These are phyloP conservation scores for Drosophila trapezifrons DNA, from an alignment of 1,140 invertebrate species.

Conservation along the genomic window DNA sequence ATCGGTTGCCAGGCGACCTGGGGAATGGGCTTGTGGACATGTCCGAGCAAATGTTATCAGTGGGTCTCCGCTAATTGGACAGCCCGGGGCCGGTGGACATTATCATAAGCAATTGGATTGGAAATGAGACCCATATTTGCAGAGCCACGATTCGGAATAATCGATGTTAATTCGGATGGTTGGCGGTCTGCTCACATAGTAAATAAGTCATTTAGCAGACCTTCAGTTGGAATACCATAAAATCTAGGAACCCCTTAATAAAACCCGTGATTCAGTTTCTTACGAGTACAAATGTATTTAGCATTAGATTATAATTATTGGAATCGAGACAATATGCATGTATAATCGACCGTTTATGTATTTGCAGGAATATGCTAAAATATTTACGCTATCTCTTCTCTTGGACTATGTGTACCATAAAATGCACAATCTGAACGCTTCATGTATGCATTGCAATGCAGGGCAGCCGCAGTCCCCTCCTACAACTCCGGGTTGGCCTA, in stretches of 20 bases:
- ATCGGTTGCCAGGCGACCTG: constrained; percentile 60
- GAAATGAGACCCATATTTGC: constrained; percentile 13
- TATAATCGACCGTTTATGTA: constrained; percentile 65
- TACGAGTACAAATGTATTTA: constrained; percentile 72
- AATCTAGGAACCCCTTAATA: not conserved
- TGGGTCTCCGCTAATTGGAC: constrained; percentile 46
- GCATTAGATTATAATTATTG: constrained; percentile 60
- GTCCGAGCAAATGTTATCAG: constrained; percentile 21
- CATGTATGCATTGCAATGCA: constrained; percentile 18
- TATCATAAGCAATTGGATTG: constrained; percentile 22
- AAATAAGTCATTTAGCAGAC: constrained; percentile 1
- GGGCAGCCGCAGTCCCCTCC: not conserved
- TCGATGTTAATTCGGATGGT: constrained; percentile 28
- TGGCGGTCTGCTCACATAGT: no score
- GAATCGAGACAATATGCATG: constrained; percentile 65
- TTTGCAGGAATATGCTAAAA: constrained; percentile 74
- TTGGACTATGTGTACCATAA: constrained; percentile 77
- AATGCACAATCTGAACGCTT: constrained; percentile 78
- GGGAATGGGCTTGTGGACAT: constrained; percentile 2
- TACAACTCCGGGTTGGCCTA: constrained; percentile 6
- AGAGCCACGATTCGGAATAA: constrained; percentile 11
- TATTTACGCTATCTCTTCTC: constrained; percentile 70
- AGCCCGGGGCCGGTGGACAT: constrained; percentile 2
- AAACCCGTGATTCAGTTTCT: constrained; percentile 51
- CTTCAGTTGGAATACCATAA: not conserved